Percentiles rank a stretch among this genome's conserved stretches.
Conservation (phyloP, 1,140 invertebrate species). For the Maniola jurtina region DNA sequence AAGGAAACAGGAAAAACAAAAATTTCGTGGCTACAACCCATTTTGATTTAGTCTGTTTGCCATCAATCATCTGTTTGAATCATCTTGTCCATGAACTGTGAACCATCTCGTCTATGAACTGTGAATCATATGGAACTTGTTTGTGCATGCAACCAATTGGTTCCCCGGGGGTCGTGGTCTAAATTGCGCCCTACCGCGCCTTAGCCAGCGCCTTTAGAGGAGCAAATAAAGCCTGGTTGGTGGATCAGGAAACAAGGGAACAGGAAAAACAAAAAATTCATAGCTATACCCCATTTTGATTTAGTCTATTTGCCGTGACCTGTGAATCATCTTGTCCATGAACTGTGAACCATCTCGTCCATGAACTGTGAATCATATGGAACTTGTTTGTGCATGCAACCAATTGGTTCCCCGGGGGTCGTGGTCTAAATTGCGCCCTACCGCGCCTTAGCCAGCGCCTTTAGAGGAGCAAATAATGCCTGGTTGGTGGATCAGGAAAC, state of each 20-base stretch:
- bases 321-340: too few relatives aligned
- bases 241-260: too few relatives aligned
- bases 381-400: slow-evolving; percentile 35
- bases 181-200: slow-evolving; percentile 16
- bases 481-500: too few relatives aligned
- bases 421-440: slow-evolving; percentile 27
- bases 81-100: background rate
- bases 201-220: background rate
- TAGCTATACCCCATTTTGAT: background rate
- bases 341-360: background rate
- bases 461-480: too few relatives aligned
- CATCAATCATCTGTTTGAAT: background rate
- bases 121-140: slow-evolving; percentile 11
- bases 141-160: slow-evolving; percentile 43
- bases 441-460: background rate
- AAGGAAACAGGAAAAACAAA: too few relatives aligned
- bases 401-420: slow-evolving; percentile 39
- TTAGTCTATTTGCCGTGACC: background rate
- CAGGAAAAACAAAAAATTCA: too few relatives aligned
- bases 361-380: slow-evolving; percentile 4
- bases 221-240: too few relatives aligned
- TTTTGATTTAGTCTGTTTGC: background rate
- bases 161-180: slow-evolving; percentile 30
- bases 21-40: too few relatives aligned
- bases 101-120: background rate